Evolutionary conservation across 1,140 invertebrate genomes (phyloP).

Genomic region (Drosophila ogumai): DNA sequence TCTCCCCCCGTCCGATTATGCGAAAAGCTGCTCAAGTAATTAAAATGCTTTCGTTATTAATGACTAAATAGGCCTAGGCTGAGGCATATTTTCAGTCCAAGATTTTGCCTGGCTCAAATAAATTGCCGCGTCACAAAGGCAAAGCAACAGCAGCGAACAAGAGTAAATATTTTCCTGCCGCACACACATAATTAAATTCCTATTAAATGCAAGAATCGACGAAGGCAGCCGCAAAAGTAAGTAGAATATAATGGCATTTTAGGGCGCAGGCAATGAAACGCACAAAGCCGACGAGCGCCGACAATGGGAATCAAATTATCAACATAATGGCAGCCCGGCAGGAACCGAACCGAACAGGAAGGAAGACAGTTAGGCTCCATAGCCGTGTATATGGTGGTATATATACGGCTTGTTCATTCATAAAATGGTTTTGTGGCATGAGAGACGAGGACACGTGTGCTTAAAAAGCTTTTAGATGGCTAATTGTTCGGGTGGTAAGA

Average conservation of each 20-base stretch:
- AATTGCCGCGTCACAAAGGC: slow-evolving; percentile 25
- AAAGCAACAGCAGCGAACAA: neutral
- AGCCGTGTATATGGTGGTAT: neutral
- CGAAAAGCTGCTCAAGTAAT: slow-evolving; percentile 29
- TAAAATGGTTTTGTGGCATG: slow-evolving; percentile 35
- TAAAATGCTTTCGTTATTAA: slow-evolving; percentile 39
- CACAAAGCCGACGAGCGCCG: slow-evolving; percentile 20
- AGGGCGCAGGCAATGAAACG: slow-evolving; percentile 25
- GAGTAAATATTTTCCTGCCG: slow-evolving; percentile 20
- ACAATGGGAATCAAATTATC: slow-evolving; percentile 55
- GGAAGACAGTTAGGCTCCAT: slow-evolving; percentile 9
- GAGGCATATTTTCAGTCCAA: slow-evolving; percentile 18
- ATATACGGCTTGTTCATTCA: slow-evolving; percentile 41
- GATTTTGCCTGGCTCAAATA: slow-evolving; percentile 9
- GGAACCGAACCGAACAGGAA: slow-evolving; percentile 3
- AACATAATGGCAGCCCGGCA: slow-evolving; percentile 37
- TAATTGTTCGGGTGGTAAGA: slow-evolving; percentile 16
- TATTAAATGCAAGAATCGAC: slow-evolving; percentile 39
- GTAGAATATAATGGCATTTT: slow-evolving; percentile 47
- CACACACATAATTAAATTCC: slow-evolving; percentile 53
- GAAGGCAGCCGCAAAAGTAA: slow-evolving; percentile 38
- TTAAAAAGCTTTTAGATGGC: slow-evolving; percentile 35
- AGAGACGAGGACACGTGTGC: slow-evolving; percentile 9
- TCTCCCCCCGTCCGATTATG: neutral
- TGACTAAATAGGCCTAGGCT: slow-evolving; percentile 5